Conservation (phyloP, 2,888 invertebrate species). For the Microdon myrmicae region DNA sequence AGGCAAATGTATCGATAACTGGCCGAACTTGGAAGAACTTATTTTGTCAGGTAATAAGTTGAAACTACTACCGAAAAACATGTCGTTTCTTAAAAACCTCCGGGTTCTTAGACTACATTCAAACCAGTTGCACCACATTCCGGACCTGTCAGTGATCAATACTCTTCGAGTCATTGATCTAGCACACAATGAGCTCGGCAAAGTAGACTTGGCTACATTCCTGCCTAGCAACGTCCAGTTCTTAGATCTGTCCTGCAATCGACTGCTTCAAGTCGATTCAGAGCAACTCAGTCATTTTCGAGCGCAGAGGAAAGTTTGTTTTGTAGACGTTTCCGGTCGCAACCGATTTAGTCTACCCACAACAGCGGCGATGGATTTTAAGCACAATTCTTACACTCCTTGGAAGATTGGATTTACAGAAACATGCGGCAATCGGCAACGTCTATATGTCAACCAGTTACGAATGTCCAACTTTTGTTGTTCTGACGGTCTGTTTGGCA, state of each 20-base stretch:
- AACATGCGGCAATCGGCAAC: slow-evolving; percentile 79
- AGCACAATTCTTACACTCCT: slow-evolving; percentile 74
- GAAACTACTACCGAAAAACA: slow-evolving; percentile 78
- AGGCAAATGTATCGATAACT: slow-evolving; percentile 78
- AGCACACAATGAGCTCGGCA: slow-evolving; percentile 86
- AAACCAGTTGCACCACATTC: slow-evolving; percentile 79
- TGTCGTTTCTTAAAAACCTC: slow-evolving; percentile 77
- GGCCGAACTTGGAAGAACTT: slow-evolving; percentile 84
- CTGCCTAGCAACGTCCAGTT: slow-evolving; percentile 86
- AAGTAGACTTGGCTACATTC: slow-evolving; percentile 78
- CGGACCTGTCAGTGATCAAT: slow-evolving; percentile 79
- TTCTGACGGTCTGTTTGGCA: slow-evolving; percentile 78
- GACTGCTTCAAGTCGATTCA: slow-evolving; percentile 83
- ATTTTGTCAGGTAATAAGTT: slow-evolving; percentile 85
- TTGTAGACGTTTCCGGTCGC: slow-evolving; percentile 86
- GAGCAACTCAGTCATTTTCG: slow-evolving; percentile 83
- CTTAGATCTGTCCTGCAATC: slow-evolving; percentile 85
- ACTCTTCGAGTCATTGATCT: slow-evolving; percentile 83
- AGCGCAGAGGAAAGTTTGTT: slow-evolving; percentile 81
- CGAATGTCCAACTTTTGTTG: slow-evolving; percentile 82
- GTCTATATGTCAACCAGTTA: slow-evolving; percentile 81
- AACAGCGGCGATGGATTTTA: slow-evolving; percentile 65
- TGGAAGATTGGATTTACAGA: slow-evolving; percentile 89
- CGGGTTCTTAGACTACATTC: slow-evolving; percentile 83
- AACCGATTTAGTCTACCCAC: slow-evolving; percentile 76